A percentile compares a stretch with the other conserved stretches of the same genome.
Evolutionary conservation across 2,888 invertebrate genomes (phyloP).

Genomic region (Melanargia galathea): DNA sequence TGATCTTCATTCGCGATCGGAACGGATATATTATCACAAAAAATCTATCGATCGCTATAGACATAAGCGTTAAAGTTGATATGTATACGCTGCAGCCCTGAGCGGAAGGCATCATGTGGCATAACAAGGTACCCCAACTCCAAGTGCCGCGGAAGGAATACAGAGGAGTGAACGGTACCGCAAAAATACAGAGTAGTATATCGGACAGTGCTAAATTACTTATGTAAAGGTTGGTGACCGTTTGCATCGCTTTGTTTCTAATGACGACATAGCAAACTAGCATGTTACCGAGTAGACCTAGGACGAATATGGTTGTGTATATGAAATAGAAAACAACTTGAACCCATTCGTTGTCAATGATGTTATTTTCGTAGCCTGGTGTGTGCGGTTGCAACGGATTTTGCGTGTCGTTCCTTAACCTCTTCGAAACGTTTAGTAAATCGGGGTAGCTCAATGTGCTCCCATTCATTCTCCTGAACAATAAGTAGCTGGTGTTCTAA

Average conservation of each 20-base stretch:
- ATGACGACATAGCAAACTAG: slow-evolving; percentile 97
- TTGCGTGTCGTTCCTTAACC: slow-evolving; percentile 48
- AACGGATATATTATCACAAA: slow-evolving; percentile 99
- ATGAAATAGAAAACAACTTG: slow-evolving; percentile 88
- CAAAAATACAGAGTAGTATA: slow-evolving; percentile 94
- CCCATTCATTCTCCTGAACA: slow-evolving; percentile 61
- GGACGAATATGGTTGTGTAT: slow-evolving; percentile 92
- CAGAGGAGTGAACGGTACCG: slow-evolving; percentile 97
- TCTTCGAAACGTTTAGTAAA: slow-evolving; percentile 51
- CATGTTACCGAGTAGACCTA: slow-evolving; percentile 94
- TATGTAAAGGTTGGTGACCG: slow-evolving; percentile 98
- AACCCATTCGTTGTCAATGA: slow-evolving; percentile 85
- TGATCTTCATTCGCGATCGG: slow-evolving; percentile 94
- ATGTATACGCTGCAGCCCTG: slow-evolving; percentile 99
- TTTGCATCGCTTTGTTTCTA: slow-evolving; percentile 97
- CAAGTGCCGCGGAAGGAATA: slow-evolving; percentile 96
- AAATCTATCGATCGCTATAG: slow-evolving; percentile 98
- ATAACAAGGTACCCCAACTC: slow-evolving; percentile 95
- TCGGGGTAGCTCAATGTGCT: slow-evolving; percentile 49
- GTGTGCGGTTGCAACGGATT: slow-evolving; percentile 44
- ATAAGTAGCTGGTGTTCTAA: slow-evolving; percentile 46
- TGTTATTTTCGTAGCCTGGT: slow-evolving; percentile 66
- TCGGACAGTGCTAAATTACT: slow-evolving; percentile 98
- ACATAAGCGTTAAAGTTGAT: slow-evolving; percentile 97
- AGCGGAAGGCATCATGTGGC: slow-evolving; percentile 96